Evolutionary conservation across 2,797 vertebrate genomes (phyloP).

Genomic region (Paratrypauchen microcephalus): DNA sequence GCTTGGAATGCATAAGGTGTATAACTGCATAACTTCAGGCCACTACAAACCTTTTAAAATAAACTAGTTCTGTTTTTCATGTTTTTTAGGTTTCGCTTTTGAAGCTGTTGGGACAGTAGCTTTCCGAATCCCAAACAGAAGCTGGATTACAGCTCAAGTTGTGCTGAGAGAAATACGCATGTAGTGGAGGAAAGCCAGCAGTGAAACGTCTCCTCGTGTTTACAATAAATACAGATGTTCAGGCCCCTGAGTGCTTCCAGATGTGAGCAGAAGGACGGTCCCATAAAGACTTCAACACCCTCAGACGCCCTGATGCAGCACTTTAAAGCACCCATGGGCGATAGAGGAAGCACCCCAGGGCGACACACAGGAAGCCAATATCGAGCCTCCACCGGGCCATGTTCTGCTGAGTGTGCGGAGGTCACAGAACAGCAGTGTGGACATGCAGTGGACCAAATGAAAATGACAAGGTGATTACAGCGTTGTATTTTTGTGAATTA

Average conservation of each 20-base stretch:
- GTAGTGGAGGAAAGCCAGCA: conserved; percentile 15
- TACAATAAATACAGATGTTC: conserved; percentile 51
- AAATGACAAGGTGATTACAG: not conserved
- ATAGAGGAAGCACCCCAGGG: conserved; percentile 1
- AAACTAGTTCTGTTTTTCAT: no score
- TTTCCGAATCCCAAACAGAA: conserved; percentile 27
- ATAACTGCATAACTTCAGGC: no score
- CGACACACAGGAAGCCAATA: not conserved
- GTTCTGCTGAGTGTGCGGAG: not conserved
- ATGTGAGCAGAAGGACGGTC: conserved; percentile 48
- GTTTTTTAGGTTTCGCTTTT: conserved; percentile 15
- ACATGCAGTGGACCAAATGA: not conserved
- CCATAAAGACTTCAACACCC: conserved; percentile 37
- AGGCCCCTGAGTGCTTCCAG: conserved; percentile 55
- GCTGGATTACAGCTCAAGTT: conserved; percentile 44
- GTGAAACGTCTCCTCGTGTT: conserved; percentile 29
- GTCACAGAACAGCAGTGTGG: not conserved
- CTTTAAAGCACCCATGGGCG: conserved; percentile 18
- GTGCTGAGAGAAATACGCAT: conserved; percentile 39
- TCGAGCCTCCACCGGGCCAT: not conserved
- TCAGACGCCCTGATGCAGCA: conserved; percentile 42
- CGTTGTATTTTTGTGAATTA: not conserved
- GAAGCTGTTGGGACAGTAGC: conserved; percentile 15
- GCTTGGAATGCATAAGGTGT: not conserved
- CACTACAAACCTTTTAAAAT: no score